These are phyloP conservation scores for Abscondita cerata DNA, from an alignment of 2,888 invertebrate genomes.

Conservation along the genomic window DNA sequence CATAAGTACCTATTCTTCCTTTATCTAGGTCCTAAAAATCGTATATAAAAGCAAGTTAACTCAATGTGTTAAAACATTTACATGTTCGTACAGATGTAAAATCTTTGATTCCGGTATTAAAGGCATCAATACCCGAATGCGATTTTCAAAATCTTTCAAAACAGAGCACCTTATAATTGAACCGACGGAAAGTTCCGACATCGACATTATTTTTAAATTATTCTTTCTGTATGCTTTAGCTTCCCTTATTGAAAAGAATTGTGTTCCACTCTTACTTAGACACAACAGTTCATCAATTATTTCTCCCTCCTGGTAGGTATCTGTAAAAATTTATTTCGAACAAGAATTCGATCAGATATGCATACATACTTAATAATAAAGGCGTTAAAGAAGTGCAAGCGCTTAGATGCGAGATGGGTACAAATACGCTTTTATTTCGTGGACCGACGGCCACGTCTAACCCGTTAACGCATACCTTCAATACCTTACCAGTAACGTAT, in stretches of 20 bases:
- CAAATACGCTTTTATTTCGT: neutral
- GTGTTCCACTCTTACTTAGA: constrained; percentile 38
- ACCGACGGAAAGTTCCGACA: constrained; percentile 42
- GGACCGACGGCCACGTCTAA: constrained; percentile 9
- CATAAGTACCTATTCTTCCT: constrained; percentile 16
- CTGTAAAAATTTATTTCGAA: constrained; percentile 37
- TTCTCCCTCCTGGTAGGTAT: constrained; percentile 46
- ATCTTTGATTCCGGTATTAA: constrained; percentile 26
- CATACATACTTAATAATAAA: constrained; percentile 14
- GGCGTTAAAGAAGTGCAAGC: constrained; percentile 13
- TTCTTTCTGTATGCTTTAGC: constrained; percentile 36
- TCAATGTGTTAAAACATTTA: constrained; percentile 23
- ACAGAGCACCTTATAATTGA: constrained; percentile 48
- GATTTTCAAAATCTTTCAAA: constrained; percentile 37
- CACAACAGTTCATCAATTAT: constrained; percentile 49
- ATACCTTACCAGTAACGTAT: constrained; percentile 7
- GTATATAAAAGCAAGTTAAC: too few relatives aligned
- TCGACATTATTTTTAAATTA: constrained; percentile 38
- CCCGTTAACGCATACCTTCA: neutral
- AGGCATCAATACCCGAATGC: constrained; percentile 44
- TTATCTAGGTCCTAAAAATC: constrained; percentile 25
- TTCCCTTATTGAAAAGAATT: constrained; percentile 49
- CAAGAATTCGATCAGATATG: neutral
- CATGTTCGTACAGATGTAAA: constrained; percentile 26
- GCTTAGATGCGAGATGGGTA: constrained; percentile 21